Conservation (phyloP, 37 sponge, comb jelly and placozoan species). For the Diacarnus erythraeanus region DNA sequence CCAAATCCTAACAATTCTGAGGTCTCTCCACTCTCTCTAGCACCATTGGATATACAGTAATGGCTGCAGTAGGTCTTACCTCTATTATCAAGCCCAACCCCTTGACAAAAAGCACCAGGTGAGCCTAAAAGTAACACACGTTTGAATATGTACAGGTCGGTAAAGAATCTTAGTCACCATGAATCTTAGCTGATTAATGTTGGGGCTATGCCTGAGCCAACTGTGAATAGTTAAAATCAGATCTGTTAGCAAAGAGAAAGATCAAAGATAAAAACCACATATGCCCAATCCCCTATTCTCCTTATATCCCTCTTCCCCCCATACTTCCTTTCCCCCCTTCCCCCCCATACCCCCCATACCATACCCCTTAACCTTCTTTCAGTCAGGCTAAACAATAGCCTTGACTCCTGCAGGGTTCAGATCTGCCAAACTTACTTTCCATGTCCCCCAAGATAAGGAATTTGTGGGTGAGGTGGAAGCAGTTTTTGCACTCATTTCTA, state of each 20-base stretch:
- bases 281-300: no score
- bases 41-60: no score
- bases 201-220: constrained; percentile 41
- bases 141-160: no score
- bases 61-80: no score
- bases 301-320: no score
- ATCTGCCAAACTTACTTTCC: constrained; percentile 28
- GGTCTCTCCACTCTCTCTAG: no score
- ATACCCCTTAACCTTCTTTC: no score
- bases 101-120: constrained; percentile 59
- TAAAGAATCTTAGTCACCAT: no score
- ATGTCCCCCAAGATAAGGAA: constrained; percentile 55
- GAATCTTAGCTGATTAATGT: constrained; percentile 58
- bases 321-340: no score
- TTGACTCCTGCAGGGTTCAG: neutral
- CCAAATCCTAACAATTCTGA: no score
- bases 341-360: no score
- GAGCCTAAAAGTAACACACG: constrained; percentile 43
- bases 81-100: constrained; percentile 34
- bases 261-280: neutral
- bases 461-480: constrained; percentile 69
- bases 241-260: constrained; percentile 23
- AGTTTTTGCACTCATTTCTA: constrained; percentile 32
- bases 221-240: constrained; percentile 49
- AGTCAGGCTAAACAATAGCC: no score